Conservation (phyloP, 2,888 invertebrate genomes). For the Hypercompe scribonia region DNA sequence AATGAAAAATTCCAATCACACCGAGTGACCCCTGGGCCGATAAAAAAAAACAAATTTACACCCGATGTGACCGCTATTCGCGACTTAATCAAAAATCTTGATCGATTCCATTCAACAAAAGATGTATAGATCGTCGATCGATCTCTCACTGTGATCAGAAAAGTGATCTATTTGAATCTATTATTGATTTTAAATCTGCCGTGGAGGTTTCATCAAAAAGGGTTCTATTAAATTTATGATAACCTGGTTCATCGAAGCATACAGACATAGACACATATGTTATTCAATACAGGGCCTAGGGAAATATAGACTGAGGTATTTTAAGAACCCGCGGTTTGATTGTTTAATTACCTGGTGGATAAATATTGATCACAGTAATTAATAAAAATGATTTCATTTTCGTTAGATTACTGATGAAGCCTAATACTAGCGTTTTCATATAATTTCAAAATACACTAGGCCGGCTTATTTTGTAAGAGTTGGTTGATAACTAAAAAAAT, state of each 20-base stretch:
- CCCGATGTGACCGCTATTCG: conserved; percentile 66
- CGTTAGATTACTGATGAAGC: no score
- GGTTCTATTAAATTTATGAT: conserved; percentile 54
- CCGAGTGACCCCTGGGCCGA: conserved; percentile 50
- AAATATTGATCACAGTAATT: no score
- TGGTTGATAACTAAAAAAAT: no score
- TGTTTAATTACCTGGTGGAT: background rate
- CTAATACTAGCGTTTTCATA: background rate
- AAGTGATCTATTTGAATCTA: conserved; percentile 76
- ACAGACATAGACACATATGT: background rate
- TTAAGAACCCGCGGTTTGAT: background rate
- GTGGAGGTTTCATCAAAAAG: conserved; percentile 69
- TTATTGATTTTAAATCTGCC: conserved; percentile 84
- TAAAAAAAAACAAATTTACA: conserved; percentile 53
- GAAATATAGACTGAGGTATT: background rate
- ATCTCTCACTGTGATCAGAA: conserved; percentile 81
- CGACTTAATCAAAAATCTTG: conserved; percentile 74
- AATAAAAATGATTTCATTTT: no score
- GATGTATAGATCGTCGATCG: conserved; percentile 80
- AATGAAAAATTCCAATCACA: conserved; percentile 48
- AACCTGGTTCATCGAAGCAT: conserved; percentile 40
- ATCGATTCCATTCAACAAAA: conserved; percentile 81
- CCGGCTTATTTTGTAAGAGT: background rate
- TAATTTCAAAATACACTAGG: no score
- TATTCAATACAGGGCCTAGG: background rate